A percentile compares a stretch with the other conserved stretches of the same genome.
phyloP scores from a whole-genome alignment of 2,113 vertebrate species.

The Salminus brasiliensis region DNA sequence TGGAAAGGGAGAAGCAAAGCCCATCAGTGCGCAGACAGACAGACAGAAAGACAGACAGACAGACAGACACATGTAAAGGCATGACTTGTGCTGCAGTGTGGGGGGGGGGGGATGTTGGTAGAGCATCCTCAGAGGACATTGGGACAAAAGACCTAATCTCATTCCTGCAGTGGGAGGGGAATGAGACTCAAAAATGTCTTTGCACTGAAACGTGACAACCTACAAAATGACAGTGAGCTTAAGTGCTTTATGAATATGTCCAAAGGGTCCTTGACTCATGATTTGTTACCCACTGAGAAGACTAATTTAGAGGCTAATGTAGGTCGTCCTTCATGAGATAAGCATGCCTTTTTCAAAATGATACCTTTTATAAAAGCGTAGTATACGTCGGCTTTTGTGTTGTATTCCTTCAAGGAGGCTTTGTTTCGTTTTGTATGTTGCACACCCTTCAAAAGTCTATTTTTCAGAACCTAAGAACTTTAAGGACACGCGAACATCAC shows the following conservation, averaged over 20 bases:
- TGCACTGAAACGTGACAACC: constrained; percentile 73
- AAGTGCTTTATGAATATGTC: constrained; percentile 70
- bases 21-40: constrained; percentile 65
- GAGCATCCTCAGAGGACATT: constrained; percentile 62
- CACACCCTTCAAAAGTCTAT: constrained; percentile 71
- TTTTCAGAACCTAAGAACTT: constrained; percentile 71
- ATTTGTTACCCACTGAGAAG: too few species aligned
- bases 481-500: constrained; percentile 61
- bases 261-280: constrained; percentile 43
- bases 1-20: constrained; percentile 80
- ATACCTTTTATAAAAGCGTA: constrained; percentile 71
- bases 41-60: constrained; percentile 28
- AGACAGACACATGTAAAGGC: constrained; percentile 69
- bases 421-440: constrained; percentile 77
- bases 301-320: constrained; percentile 47
- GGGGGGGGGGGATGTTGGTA: constrained; percentile 65
- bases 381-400: constrained; percentile 66
- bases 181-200: constrained; percentile 64
- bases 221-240: constrained; percentile 56
- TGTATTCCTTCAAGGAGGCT: constrained; percentile 75
- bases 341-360: constrained; percentile 77
- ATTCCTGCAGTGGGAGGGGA: constrained; percentile 59
- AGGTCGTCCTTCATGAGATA: constrained; percentile 52
- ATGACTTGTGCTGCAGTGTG: constrained; percentile 53
- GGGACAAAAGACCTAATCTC: constrained; percentile 66